A percentile compares a stretch with the other conserved stretches of the same genome.
Evolutionary conservation across 1,140 invertebrate species (phyloP).

Genomic region (Antheraea mylitta): DNA sequence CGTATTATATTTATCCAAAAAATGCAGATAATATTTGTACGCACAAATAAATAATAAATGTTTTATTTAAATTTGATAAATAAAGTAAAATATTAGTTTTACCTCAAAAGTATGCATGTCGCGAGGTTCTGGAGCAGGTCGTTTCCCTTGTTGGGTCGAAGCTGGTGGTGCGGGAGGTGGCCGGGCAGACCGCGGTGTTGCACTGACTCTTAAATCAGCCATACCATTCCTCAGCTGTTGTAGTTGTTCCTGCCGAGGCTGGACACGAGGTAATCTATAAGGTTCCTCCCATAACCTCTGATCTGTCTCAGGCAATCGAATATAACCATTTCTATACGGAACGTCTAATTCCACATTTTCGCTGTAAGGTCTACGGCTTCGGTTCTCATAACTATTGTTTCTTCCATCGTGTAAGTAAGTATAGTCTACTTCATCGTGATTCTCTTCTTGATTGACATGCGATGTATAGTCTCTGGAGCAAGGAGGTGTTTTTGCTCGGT

Average conservation of each 20-base stretch:
- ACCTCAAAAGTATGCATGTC: conserved; percentile 74
- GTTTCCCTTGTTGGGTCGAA: conserved; percentile 42
- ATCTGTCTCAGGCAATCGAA: conserved; percentile 43
- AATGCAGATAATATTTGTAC: no score
- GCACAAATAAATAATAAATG: no score
- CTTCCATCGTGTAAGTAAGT: conserved; percentile 53
- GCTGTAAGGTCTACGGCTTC: conserved; percentile 70
- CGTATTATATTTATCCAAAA: no score
- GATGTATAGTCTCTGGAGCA: conserved; percentile 45
- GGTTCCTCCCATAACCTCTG: conserved; percentile 68
- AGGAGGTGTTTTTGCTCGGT: conserved; percentile 52
- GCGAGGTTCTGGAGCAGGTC: conserved; percentile 67
- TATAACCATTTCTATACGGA: conserved; percentile 64
- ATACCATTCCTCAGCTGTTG: conserved; percentile 61
- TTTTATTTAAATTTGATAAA: background rate
- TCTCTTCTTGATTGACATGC: conserved; percentile 58
- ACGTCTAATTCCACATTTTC: conserved; percentile 66
- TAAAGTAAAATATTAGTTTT: conserved; percentile 9
- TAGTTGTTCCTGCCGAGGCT: conserved; percentile 59
- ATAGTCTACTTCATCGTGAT: conserved; percentile 61
- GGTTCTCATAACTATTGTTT: conserved; percentile 47
- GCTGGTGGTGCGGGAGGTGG: conserved; percentile 58
- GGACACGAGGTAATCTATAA: conserved; percentile 60
- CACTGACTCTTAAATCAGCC: conserved; percentile 62
- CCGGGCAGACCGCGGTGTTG: conserved; percentile 51